Evolutionary conservation across 2,888 invertebrate species (phyloP), one percentile per base, ranked within the genome.

Genomic region (Polyploca ridens): DNA sequence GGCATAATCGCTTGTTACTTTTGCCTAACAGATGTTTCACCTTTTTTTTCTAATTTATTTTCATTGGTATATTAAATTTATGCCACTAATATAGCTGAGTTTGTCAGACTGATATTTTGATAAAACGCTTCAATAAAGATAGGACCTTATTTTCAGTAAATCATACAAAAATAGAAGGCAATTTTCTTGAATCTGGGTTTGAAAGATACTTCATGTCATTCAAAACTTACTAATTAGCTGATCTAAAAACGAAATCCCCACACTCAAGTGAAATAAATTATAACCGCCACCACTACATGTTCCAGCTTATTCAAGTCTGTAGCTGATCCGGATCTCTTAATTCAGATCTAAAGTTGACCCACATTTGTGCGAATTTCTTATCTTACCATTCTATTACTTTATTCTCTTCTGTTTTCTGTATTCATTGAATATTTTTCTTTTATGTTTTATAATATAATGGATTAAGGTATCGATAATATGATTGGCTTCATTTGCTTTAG

Each of bases 1-100:
- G 8, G 38, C 61, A 61, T 60, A 60, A 60, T 61, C 41, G 27
- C 41, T 61, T 61, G 61, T 61, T 61, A 27, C 61, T 19, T 61
- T 60, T 35, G 27, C n/a, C 16, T 41, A 38, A 5, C 41, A 35
- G 38, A n/a, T 59, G 59, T 16, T 35, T 59, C 10, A 38, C 60
- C 60, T 46, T 46, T n/a, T 10, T 44, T 13, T 1, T 54, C 54
- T 19, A 7, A 54, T 19, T 54, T 54, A 8, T 54, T 10, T 41
- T 41, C 3, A 41, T 41, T 49, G 16, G 14, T 16, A 46, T 49
- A 16, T 49, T 19, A 16, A n/a, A 0, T 16, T 49, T 41, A 13
- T 13, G 13, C 13, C 38, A 38, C 41, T 41, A 13, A 41, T 13
- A 0, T 13, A 13, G 3, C 41, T 13, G 41, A 41, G 6, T 38